These are phyloP conservation scores for Masticophis lateralis DNA, from an alignment of 2,797 vertebrate genomes.

Conservation along the genomic window DNA sequence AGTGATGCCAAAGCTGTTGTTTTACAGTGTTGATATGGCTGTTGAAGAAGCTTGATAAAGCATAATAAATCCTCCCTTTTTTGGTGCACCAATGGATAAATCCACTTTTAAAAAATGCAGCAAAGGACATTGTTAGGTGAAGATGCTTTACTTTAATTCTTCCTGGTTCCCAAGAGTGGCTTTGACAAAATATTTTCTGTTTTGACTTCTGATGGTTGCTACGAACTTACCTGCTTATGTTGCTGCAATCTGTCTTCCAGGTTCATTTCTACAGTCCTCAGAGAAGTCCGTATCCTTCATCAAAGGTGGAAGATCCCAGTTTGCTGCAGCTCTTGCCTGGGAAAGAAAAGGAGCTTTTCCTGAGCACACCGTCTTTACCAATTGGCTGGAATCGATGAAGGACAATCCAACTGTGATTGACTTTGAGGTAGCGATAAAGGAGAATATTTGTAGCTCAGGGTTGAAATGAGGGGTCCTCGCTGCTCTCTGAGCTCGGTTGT, in stretches of 20 bases:
- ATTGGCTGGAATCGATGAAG: conserved; percentile 85
- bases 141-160: background rate
- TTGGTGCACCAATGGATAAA: too few relatives aligned
- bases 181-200: background rate
- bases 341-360: conserved; percentile 74
- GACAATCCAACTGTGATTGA: conserved; percentile 84
- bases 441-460: background rate
- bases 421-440: conserved; percentile 75
- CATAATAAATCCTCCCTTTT: background rate
- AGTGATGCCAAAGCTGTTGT: background rate
- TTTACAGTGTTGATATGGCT: background rate
- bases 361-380: conserved; percentile 63
- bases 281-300: conserved; percentile 84
- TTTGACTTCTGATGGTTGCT: background rate
- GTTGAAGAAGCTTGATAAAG: background rate
- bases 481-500: background rate
- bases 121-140: background rate
- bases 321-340: conserved; percentile 82
- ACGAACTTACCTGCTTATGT: background rate
- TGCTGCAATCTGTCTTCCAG: conserved; percentile 64
- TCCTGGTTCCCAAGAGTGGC: background rate
- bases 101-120: background rate
- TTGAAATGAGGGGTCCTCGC: background rate
- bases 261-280: conserved; percentile 82
- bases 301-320: conserved; percentile 79